Percentiles rank a stretch among this genome's conserved stretches.
Conservation (phyloP, 2,113 vertebrate species). For the Dasyurus viverrinus region DNA sequence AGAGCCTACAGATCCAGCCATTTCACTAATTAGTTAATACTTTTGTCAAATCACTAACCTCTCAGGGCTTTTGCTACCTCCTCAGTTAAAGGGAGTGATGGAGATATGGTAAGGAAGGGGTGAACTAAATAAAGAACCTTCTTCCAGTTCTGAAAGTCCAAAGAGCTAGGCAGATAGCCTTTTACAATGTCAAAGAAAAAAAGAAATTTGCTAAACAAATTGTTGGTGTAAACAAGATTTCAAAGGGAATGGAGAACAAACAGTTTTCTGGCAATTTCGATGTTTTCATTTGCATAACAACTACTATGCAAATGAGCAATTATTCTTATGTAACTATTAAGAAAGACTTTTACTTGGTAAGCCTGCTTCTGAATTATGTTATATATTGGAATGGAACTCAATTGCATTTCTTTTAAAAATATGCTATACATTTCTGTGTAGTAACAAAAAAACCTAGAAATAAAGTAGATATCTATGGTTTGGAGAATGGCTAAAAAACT, state of each 20-base stretch:
- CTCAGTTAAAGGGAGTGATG: neutral
- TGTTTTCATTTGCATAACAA: neutral
- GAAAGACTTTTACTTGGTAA: neutral
- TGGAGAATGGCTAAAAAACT: neutral
- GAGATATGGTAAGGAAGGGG: neutral
- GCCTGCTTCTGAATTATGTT: neutral
- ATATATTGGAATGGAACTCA: neutral
- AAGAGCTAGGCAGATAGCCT: neutral
- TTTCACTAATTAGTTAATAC: neutral
- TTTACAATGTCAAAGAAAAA: neutral
- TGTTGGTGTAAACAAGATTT: constrained; percentile 28
- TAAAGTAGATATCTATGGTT: neutral
- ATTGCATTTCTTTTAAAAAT: neutral
- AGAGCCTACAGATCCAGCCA: neutral
- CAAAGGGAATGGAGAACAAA: neutral
- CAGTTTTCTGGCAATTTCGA: neutral
- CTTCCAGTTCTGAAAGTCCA: neutral
- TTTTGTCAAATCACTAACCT: neutral
- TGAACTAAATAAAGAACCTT: neutral
- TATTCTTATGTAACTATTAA: neutral
- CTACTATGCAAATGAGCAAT: neutral
- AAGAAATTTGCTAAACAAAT: constrained; percentile 7
- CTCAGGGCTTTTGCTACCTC: neutral
- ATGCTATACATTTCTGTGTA: neutral
- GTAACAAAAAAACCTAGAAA: neutral